Base-by-base conservation (phyloP, 2,113 vertebrate genomes). In the Gymnorhina tibicen region DNA sequence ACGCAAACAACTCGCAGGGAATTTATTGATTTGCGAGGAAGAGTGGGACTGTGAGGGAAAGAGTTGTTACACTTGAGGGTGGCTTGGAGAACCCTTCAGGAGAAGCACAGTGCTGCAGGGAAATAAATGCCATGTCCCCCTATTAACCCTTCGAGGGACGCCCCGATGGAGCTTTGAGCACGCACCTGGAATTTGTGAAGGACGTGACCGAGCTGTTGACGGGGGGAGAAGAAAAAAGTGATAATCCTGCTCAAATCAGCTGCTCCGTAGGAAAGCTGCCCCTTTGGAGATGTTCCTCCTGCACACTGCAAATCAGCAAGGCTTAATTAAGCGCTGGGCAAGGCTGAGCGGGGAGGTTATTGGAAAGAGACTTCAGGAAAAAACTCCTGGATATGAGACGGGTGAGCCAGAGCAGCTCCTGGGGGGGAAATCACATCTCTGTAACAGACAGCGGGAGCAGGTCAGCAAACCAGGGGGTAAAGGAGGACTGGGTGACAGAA, bases 21-120 rank as follows among this genome's bases (percentile, higher is more conserved):
- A 87, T 94, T 91, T 81, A 92, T 82, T 64, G 91, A 92, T 95
- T 87, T 60, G 60, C 20, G 52, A 33, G 86, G n/a, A 96, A 11
- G 47, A 69, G 83, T 11, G 80, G 72, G 74, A 33, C 84, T 76
- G 91, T 14, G 60, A 75, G 85, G 90, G 83, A 75, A 77, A 76
- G 46, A 44, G 82, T 80, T 95, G 55, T 59, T 68, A 21, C 35
- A 63, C 85, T 94, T 63, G 90, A 63, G 75, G 88, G 59, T 84
- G 59, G 83, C 52, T 86, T 88, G 77, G 66, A 93, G 85, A 74
- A 74, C 56, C 15, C 88, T 92, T 56, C 58, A 84, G 88, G 83
- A 70, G 53, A 90, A 88, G 33, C 87, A 75, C 35, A 63, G 27
- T 30, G 44, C 49, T 75, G 92, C 78, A 35, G 72, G 11, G 72